A percentile compares a stretch with the other conserved stretches of the same genome.
phyloP scores from a whole-genome alignment of 2,113 vertebrate species.

The Gymnobelideus leadbeateri region DNA sequence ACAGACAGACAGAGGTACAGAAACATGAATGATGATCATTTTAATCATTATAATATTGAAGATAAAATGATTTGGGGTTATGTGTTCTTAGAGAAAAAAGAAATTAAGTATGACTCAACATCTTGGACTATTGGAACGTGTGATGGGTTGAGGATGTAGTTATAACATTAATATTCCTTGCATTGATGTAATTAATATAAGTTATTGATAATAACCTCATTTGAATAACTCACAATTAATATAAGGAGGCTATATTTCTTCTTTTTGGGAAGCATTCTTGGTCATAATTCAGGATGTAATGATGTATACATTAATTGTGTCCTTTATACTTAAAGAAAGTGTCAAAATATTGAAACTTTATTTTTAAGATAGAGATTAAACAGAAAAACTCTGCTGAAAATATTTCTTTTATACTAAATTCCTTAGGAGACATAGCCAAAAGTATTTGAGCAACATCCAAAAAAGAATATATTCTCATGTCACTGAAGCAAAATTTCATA shows the following conservation, averaged over 20 bases:
- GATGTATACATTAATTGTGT: conserved; percentile 50
- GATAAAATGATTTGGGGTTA: too few relatives aligned
- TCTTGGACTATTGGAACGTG: too few relatives aligned
- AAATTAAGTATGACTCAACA: too few relatives aligned
- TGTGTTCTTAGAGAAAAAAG: too few relatives aligned
- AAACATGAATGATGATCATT: too few relatives aligned
- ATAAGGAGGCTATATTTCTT: neutral
- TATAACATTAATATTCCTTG: neutral
- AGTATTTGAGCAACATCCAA: conserved; percentile 27
- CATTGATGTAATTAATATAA: conserved; percentile 21
- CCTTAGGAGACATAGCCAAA: conserved; percentile 40
- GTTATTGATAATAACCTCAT: neutral
- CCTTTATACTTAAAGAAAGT: conserved; percentile 60
- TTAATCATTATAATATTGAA: too few relatives aligned
- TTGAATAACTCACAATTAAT: conserved; percentile 38
- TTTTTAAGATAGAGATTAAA: conserved; percentile 66
- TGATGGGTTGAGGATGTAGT: too few relatives aligned
- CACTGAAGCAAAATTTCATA: conserved; percentile 61
- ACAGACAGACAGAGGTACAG: too few relatives aligned
- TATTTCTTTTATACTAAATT: conserved; percentile 66
- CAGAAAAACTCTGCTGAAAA: conserved; percentile 56
- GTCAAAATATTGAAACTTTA: conserved; percentile 30
- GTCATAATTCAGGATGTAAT: conserved; percentile 51
- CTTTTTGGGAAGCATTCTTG: conserved; percentile 36
- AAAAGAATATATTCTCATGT: neutral